phyloP scores from a whole-genome alignment of 2,113 vertebrate genomes.

The Desmodus rotundus region DNA sequence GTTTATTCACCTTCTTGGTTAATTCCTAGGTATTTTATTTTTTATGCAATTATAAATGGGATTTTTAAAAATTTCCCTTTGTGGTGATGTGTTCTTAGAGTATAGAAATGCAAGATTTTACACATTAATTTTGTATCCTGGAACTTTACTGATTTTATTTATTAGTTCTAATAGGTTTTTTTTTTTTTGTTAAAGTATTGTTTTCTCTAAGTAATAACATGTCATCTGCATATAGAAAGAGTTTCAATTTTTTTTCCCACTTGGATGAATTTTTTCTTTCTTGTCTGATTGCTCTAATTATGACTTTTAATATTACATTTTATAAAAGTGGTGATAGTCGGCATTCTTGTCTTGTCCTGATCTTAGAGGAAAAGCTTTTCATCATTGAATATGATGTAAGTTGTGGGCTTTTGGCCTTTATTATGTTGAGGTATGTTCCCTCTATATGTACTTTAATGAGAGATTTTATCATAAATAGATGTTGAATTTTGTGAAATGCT shows the following conservation, averaged over 20 bases:
- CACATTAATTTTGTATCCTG: neutral
- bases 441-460: neutral
- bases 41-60: neutral
- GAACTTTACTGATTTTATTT: neutral
- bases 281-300: neutral
- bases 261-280: neutral
- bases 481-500: neutral
- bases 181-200: neutral
- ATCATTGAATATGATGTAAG: neutral
- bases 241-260: neutral
- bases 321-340: neutral
- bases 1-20: neutral
- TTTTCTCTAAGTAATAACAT: neutral
- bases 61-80: neutral
- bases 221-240: neutral
- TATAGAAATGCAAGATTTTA: neutral
- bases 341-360: neutral
- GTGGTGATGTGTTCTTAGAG: neutral
- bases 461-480: neutral
- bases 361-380: neutral
- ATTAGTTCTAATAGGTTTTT: neutral
- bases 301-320: neutral
- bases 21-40: neutral
- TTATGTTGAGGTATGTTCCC: neutral
- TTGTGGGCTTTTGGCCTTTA: neutral